Base-by-base conservation (phyloP, 2,888 invertebrate genomes). In the Parnassius apollo region DNA sequence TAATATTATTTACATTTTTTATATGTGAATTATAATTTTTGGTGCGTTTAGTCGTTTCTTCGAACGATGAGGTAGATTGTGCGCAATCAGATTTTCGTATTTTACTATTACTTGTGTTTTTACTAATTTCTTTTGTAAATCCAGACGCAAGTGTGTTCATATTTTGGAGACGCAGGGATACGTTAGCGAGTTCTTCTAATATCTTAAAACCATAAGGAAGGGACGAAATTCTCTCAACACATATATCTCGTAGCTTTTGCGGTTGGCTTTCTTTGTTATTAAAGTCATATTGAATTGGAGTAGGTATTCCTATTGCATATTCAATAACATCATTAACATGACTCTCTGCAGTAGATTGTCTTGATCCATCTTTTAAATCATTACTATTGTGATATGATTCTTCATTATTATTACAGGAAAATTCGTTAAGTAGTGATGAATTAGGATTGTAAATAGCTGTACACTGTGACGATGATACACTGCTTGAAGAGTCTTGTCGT, bases 161-260 rank as follows among this genome's bases (percentile, higher is more conserved):
- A 68, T 81, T 81, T 77, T 92, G 88, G 57, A 93, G 82, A 44
- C 87, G 91, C 75, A 93, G 85, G 10, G 95, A 94, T 11, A 95
- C 94, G 49, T 90, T 91, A 42, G 95, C 95, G 51, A 95, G 77
- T 80, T 95, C 95, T 83, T 94, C 94, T 65, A 95, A 82, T 68
- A 96, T 93, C 74, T 94, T 94, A 25, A 92, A 86, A 57, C 96
- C 96, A 77, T 93, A 95, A 3, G 96, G 96, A 77, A 95, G 90
- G 8, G 93, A 91, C 18, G 94, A 88, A 10, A 96, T 91, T 68
- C 89, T 93, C 71, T 91, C 92, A 49, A 96, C 90, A 78, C 95
- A 95, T 46, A 95, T 81, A 70, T 95, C 93, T 71, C 93, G 93
- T 61, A 96, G 81, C 44, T 93, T 86, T 57, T 86, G 85, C 0